Percentiles rank a stretch among this genome's conserved stretches.
These are phyloP conservation scores for Nomada lathburiana DNA, from an alignment of 2,888 invertebrate genomes.

Conservation along the genomic window DNA sequence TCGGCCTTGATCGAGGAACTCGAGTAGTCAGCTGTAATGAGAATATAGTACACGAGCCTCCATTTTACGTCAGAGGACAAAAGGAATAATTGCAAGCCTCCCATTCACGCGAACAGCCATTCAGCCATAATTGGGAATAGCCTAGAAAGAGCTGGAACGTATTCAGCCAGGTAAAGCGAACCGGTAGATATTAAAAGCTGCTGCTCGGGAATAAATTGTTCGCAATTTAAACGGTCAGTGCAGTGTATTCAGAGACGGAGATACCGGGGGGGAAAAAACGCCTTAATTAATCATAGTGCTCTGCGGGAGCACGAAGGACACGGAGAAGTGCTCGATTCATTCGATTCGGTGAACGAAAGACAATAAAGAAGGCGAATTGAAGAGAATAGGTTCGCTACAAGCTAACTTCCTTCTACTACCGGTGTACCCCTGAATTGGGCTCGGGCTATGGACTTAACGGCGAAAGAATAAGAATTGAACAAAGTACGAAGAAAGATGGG, in stretches of 20 bases:
- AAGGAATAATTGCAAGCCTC: neutral
- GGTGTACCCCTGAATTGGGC: conserved; percentile 25
- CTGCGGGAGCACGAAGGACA: no score
- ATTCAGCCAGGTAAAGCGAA: neutral
- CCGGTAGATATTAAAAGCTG: conserved; percentile 25
- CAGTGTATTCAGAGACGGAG: neutral
- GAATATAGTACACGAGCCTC: no score
- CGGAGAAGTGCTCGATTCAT: conserved; percentile 24
- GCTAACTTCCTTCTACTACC: conserved; percentile 31
- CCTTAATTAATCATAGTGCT: conserved; percentile 47
- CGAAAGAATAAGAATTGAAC: conserved; percentile 40
- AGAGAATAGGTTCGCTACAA: conserved; percentile 46
- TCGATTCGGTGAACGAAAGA: conserved; percentile 45
- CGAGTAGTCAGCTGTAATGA: neutral
- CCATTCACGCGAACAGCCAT: conserved; percentile 5
- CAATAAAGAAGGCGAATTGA: conserved; percentile 43
- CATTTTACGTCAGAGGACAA: no score
- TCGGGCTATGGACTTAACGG: conserved; percentile 3
- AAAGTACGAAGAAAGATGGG: neutral
- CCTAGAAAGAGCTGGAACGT: no score
- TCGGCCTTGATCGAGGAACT: neutral
- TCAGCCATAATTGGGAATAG: neutral
- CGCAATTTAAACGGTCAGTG: conserved; percentile 41
- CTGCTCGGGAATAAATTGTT: conserved; percentile 43
- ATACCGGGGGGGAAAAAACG: neutral